Percentiles rank a stretch among this genome's conserved stretches.
phyloP scores from a whole-genome alignment of 2,888 invertebrate species.

The Ditula angustiorana region DNA sequence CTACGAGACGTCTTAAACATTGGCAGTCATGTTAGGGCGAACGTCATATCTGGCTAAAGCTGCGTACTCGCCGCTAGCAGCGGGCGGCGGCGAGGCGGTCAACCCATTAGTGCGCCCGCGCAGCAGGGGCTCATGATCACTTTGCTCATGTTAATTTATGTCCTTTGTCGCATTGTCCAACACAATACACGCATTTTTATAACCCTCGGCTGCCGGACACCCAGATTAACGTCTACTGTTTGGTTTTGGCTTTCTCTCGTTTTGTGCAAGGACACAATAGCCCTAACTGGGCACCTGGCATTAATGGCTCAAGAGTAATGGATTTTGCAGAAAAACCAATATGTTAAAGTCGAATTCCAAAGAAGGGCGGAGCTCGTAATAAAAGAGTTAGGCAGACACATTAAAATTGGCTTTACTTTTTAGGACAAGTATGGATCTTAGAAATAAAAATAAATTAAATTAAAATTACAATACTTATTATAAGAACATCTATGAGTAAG shows the following conservation, averaged over 20 bases:
- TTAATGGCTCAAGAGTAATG: constrained; percentile 66
- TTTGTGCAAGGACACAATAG: constrained; percentile 81
- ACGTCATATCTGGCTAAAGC: too few species aligned
- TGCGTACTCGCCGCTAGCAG: constrained; percentile 11
- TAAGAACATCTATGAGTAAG: too few species aligned
- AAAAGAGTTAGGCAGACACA: constrained; percentile 36
- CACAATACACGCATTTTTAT: constrained; percentile 77
- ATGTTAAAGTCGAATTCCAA: constrained; percentile 35
- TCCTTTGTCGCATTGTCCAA: constrained; percentile 80
- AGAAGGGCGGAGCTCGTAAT: constrained; percentile 27
- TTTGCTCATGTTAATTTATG: constrained; percentile 84
- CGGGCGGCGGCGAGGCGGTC: constrained; percentile 56
- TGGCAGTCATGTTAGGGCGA: too few species aligned
- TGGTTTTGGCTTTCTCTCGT: constrained; percentile 79
- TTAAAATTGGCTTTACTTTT: constrained; percentile 14
- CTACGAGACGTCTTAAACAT: too few species aligned
- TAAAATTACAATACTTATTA: neutral
- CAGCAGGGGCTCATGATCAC: constrained; percentile 83
- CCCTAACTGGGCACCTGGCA: constrained; percentile 78
- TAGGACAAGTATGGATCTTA: constrained; percentile 10
- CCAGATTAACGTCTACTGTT: constrained; percentile 81
- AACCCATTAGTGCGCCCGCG: constrained; percentile 77
- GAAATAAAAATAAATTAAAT: neutral
- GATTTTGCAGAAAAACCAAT: constrained; percentile 54
- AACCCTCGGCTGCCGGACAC: constrained; percentile 80